Evolutionary conservation across 2,113 vertebrate species (phyloP).

Genomic region (Takifugu flavidus): DNA sequence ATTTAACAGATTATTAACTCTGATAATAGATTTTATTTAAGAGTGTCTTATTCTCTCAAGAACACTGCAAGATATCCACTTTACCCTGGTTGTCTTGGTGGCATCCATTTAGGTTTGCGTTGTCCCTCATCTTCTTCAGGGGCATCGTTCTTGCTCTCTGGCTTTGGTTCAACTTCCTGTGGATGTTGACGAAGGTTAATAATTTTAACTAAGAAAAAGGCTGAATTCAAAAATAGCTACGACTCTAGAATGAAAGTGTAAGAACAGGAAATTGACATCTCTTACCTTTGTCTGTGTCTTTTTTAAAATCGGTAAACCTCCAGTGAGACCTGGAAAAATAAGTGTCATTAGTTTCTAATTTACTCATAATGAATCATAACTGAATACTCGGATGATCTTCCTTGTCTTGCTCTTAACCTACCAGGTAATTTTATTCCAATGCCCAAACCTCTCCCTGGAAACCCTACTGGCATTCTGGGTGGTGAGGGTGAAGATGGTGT

Average conservation of each 20-base stretch:
- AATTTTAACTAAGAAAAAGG: background rate
- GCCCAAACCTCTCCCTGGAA: conserved; percentile 51
- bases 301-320: conserved; percentile 64
- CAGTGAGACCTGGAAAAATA: conserved; percentile 55
- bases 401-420: conserved; percentile 23
- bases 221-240: background rate
- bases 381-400: background rate
- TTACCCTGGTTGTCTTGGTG: conserved; percentile 71
- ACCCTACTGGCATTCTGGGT: conserved; percentile 18
- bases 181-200: background rate
- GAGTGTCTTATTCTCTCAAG: background rate
- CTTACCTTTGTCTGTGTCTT: conserved; percentile 52
- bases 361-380: too few relatives aligned
- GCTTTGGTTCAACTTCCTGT: conserved; percentile 44
- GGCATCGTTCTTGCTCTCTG: conserved; percentile 25
- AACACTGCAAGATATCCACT: too few relatives aligned
- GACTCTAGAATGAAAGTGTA: conserved; percentile 35
- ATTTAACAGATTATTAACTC: background rate
- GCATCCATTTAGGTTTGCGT: conserved; percentile 67
- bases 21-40: background rate
- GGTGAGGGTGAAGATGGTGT: conserved; percentile 17
- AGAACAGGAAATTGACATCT: conserved; percentile 29
- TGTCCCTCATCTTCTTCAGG: conserved; percentile 34
- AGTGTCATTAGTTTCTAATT: too few relatives aligned
- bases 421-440: conserved; percentile 75